Conservation (phyloP, 2,113 vertebrate species). For the Macquaria australasica region DNA sequence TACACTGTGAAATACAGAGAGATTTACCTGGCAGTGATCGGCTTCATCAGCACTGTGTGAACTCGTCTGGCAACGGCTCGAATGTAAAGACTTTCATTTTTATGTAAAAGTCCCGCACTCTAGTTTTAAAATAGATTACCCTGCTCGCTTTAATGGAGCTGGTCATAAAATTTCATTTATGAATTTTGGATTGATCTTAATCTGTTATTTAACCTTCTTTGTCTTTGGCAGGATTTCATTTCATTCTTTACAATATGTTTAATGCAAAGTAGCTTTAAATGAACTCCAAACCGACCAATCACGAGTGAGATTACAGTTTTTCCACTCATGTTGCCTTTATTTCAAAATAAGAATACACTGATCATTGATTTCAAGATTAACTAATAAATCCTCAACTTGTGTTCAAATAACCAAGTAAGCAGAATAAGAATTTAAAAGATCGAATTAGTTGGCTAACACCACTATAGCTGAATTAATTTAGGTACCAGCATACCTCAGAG, state of each 20-base stretch:
- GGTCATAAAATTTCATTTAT: not conserved
- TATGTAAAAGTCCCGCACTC: too few relatives aligned
- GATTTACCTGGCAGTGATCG: too few relatives aligned
- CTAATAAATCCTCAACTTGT: not conserved
- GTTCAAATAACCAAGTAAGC: not conserved
- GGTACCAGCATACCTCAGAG: too few relatives aligned
- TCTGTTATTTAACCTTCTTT: not conserved
- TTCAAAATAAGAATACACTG: not conserved
- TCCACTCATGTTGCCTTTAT: not conserved
- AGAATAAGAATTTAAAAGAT: not conserved
- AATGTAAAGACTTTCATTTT: too few relatives aligned
- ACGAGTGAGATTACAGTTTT: not conserved
- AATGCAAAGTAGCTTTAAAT: not conserved
- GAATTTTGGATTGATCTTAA: too few relatives aligned
- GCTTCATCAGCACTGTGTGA: too few relatives aligned
- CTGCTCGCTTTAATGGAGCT: not conserved
- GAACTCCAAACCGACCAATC: not conserved
- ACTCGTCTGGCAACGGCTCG: too few relatives aligned
- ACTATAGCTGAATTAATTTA: not conserved
- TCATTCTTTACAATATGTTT: not conserved
- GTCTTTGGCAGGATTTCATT: not conserved
- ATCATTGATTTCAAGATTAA: not conserved
- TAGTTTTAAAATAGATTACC: not conserved
- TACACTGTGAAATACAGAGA: too few relatives aligned
- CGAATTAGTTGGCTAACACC: too few relatives aligned